Conservation (phyloP, 2,113 vertebrate species). For the Hylia prasina region DNA sequence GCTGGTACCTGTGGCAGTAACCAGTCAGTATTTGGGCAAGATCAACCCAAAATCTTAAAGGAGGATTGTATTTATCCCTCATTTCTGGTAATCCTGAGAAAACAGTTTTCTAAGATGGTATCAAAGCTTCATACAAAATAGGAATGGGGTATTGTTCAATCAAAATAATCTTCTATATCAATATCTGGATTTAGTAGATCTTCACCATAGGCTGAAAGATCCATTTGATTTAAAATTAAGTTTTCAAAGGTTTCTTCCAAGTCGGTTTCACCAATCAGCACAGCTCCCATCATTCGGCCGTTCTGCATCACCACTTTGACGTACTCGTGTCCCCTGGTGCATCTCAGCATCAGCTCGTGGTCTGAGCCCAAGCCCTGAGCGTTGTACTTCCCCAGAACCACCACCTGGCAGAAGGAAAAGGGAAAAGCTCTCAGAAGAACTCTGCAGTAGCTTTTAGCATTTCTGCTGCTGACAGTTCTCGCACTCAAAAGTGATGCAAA, state of each 20-base stretch:
- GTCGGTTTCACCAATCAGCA: slow-evolving; percentile 92
- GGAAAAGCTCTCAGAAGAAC: background rate
- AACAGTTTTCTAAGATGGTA: background rate
- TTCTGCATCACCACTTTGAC: slow-evolving; percentile 87
- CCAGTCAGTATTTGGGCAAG: background rate
- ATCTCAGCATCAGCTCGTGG: slow-evolving; percentile 89
- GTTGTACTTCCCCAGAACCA: slow-evolving; percentile 93
- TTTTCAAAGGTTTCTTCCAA: slow-evolving; percentile 99
- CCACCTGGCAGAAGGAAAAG: slow-evolving; percentile 75
- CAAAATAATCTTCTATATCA: slow-evolving; percentile 98
- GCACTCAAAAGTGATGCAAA: background rate
- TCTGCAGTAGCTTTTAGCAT: background rate
- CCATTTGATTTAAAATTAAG: slow-evolving; percentile 95
- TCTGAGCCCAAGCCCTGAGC: slow-evolving; percentile 86
- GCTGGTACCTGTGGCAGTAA: background rate
- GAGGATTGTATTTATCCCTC: background rate
- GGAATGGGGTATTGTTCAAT: slow-evolving; percentile 65
- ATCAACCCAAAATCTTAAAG: background rate
- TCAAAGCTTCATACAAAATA: background rate
- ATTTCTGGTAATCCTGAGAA: background rate
- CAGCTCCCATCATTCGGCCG: slow-evolving; percentile 89
- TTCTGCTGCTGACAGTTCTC: background rate
- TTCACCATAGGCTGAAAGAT: slow-evolving; percentile 88
- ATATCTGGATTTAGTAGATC: slow-evolving; percentile 89
- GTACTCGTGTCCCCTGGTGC: slow-evolving; percentile 88